Conservation (phyloP, 2,888 invertebrate species). For the Drosophila pseudotalamancana region DNA sequence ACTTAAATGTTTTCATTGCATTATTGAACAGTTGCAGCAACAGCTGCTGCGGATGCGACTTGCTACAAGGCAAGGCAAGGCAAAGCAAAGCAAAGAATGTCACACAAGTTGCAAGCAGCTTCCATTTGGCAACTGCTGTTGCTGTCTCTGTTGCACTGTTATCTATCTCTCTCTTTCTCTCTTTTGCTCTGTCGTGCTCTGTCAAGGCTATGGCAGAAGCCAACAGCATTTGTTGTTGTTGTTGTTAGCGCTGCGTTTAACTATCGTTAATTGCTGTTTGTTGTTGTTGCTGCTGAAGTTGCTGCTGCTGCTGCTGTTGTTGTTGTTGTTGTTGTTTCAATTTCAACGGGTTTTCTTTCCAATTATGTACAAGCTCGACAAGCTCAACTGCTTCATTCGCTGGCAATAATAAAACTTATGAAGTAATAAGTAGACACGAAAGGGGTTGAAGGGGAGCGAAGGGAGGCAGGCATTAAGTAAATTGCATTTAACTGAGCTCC, state of each 20-base stretch:
- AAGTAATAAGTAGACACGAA: slow-evolving; percentile 53
- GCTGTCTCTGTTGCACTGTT: not conserved
- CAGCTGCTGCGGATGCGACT: slow-evolving; percentile 37
- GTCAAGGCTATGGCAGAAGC: slow-evolving; percentile 64
- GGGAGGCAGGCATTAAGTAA: slow-evolving; percentile 51
- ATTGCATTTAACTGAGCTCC: slow-evolving; percentile 51
- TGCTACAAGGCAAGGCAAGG: slow-evolving; percentile 24
- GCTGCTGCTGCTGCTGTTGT: slow-evolving; percentile 1
- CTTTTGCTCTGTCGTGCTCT: slow-evolving; percentile 27
- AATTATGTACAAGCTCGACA: slow-evolving; percentile 54
- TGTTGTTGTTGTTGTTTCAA: slow-evolving; percentile 41
- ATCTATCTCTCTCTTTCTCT: not conserved
- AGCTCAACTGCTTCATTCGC: slow-evolving; percentile 69
- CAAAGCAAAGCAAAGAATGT: slow-evolving; percentile 56
- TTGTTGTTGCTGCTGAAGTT: slow-evolving; percentile 6
- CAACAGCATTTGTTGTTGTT: slow-evolving; percentile 11
- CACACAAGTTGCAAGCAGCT: slow-evolving; percentile 53
- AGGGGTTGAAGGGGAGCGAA: not conserved
- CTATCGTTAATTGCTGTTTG: slow-evolving; percentile 64
- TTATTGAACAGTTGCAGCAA: slow-evolving; percentile 65
- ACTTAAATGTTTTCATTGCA: slow-evolving; percentile 74
- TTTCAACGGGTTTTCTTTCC: slow-evolving; percentile 69
- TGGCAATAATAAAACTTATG: slow-evolving; percentile 71
- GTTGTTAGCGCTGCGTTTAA: slow-evolving; percentile 36
- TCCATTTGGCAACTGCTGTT: slow-evolving; percentile 32